Conservation (phyloP, 92 coral and sea anemone genomes). For the Epizoanthus stellaris region DNA sequence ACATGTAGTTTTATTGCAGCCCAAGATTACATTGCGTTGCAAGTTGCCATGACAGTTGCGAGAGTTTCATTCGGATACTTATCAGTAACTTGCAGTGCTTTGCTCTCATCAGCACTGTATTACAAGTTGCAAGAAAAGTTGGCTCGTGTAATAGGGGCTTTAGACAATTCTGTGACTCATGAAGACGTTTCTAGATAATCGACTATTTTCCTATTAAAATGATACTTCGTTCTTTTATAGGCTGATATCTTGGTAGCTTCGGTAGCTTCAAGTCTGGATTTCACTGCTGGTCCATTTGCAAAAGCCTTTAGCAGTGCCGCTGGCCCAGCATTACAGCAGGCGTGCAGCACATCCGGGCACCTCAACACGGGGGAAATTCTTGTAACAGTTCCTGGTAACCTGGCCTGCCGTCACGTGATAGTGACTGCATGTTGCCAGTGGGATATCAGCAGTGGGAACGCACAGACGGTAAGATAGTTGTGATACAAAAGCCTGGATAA, state of each 20-base stretch:
- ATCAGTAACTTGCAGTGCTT: too few species aligned
- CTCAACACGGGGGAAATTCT: conserved; percentile 53
- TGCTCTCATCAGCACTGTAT: too few species aligned
- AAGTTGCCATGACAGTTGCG: too few species aligned
- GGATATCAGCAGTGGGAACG: conserved; percentile 44
- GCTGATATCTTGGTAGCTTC: conserved; percentile 42
- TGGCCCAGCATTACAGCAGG: conserved; percentile 33
- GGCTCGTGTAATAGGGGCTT: too few species aligned
- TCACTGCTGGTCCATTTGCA: conserved; percentile 45
- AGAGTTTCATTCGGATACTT: too few species aligned
- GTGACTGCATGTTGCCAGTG: conserved; percentile 60
- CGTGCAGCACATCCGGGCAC: conserved; percentile 20
- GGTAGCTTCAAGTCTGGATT: conserved; percentile 39
- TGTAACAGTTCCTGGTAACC: conserved; percentile 45
- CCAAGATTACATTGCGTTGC: too few species aligned
- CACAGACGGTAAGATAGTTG: conserved; percentile 50
- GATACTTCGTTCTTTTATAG: neutral
- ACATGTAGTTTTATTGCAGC: too few species aligned
- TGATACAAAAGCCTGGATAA: too few species aligned
- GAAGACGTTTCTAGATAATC: neutral
- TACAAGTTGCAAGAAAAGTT: too few species aligned
- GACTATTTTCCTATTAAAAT: too few species aligned
- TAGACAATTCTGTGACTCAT: neutral
- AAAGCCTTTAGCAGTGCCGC: conserved; percentile 50
- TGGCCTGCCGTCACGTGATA: conserved; percentile 61